A percentile compares a stretch with the other conserved stretches of the same genome.
Evolutionary conservation across 2,113 vertebrate genomes (phyloP).

Genomic region (Perognathus longimembris): DNA sequence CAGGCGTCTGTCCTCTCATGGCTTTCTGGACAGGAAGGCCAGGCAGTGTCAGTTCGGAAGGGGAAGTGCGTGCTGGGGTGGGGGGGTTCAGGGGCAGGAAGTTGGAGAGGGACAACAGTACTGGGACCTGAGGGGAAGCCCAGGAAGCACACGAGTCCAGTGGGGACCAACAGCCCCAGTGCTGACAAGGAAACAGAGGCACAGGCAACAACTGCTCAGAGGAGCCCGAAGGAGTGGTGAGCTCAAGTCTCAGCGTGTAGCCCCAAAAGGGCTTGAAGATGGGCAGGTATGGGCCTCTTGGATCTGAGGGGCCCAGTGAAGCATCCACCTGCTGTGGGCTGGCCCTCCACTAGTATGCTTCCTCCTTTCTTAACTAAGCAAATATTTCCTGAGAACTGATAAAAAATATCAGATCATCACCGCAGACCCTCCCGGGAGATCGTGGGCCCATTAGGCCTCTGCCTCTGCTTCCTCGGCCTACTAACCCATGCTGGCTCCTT

Average conservation of each 20-base stretch:
- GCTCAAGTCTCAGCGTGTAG: not conserved
- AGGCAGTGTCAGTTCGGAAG: conserved; percentile 23
- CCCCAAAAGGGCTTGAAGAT: not conserved
- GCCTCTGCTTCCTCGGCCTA: not conserved
- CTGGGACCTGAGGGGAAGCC: not conserved
- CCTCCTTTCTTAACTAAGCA: not conserved
- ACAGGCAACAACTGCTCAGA: not conserved
- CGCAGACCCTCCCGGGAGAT: not conserved
- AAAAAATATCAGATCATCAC: not conserved
- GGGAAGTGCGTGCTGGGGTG: conserved; percentile 58
- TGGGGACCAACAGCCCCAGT: too few relatives aligned
- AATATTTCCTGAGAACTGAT: conserved; percentile 46
- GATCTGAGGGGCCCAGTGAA: not conserved
- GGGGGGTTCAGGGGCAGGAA: conserved; percentile 39
- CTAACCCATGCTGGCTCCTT: not conserved
- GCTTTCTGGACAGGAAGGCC: conserved; percentile 43
- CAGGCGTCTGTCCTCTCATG: not conserved
- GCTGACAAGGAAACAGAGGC: not conserved
- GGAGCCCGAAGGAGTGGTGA: not conserved
- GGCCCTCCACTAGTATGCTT: not conserved
- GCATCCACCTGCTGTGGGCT: not conserved
- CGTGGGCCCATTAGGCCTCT: not conserved
- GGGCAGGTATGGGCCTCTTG: not conserved
- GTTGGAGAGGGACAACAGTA: conserved; percentile 56
- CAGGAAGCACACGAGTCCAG: not conserved